Base-by-base conservation (phyloP, 2,113 vertebrate species). In the Rhodinocichla rosea region DNA sequence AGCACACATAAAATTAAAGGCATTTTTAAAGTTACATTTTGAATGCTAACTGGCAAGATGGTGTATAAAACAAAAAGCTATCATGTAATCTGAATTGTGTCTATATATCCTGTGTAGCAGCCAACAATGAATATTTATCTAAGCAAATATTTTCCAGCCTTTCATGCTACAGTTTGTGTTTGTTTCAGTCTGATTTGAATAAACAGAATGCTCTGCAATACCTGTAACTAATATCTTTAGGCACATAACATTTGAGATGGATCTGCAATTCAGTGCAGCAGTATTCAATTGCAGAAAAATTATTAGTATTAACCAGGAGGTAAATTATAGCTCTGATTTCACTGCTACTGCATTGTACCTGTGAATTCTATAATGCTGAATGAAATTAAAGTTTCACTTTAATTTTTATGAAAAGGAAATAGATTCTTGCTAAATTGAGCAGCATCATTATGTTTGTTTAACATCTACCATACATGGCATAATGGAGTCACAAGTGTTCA, bases 161-260 rank as follows among this genome's bases (percentile, higher is more conserved):
- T 86, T 87, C 73, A 83, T 49, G 45, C 45, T 76, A 42, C 50
- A 70, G 30, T 83, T 95, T 80, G 45, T 74, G 40, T 87, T 94
- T 92, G 47, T 76, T 93, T 93, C 52, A 77, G 55, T 60, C 79
- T 88, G 70, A 85, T 90, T 83, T 87, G 78, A 94, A 95, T 87
- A 93, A 94, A 94, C 44, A 74, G 63, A 95, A 90, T 60, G 68
- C 73, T 96, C 83, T 78, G 55, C 85, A 86, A n/a, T 88, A 92
- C 55, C 57, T 67, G 71, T 74, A 90, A 90, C 85, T 80, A 74
- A 67, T 88, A 90, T 75, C 64, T 92, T 75, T 45, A 89, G 79
- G 82, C 79, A 63, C 35, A 77, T 59, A 88, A 52, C 20, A 7
- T 78, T 83, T 55, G 82, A 77, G 56, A 74, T 75, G 37, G 49